Evolutionary conservation across 1,140 invertebrate species (phyloP).

Genomic region (Drosophila leontia): DNA sequence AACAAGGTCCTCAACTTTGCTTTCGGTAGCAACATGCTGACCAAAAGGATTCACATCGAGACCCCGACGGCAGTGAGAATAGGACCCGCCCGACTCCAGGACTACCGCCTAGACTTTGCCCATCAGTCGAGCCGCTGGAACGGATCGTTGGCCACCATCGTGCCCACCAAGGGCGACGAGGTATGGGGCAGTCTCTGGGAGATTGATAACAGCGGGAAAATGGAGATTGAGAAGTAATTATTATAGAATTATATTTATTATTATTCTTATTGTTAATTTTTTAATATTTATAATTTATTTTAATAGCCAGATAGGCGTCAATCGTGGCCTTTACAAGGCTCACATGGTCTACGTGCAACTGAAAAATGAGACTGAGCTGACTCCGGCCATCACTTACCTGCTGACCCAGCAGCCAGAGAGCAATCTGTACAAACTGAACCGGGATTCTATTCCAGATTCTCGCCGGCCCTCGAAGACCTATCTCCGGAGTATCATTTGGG

Average conservation of each 20-base stretch:
- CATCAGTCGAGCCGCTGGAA: slow-evolving; percentile 41
- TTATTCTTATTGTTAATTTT: background rate
- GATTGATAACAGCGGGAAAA: slow-evolving; percentile 56
- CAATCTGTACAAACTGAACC: slow-evolving; percentile 47
- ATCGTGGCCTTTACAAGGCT: slow-evolving; percentile 47
- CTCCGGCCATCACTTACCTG: slow-evolving; percentile 54
- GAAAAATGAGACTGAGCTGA: background rate
- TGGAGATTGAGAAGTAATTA: slow-evolving; percentile 64
- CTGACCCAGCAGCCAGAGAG: slow-evolving; percentile 58
- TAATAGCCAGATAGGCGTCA: slow-evolving; percentile 65
- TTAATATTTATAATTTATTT: background rate
- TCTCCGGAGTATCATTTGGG: slow-evolving; percentile 68
- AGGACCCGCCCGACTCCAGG: slow-evolving; percentile 35
- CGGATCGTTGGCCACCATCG: slow-evolving; percentile 71
- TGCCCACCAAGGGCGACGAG: slow-evolving; percentile 40
- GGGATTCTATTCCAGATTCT: background rate
- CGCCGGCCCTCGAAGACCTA: slow-evolving; percentile 76
- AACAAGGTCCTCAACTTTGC: slow-evolving; percentile 76
- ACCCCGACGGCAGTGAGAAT: slow-evolving; percentile 53
- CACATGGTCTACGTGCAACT: slow-evolving; percentile 49
- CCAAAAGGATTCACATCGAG: slow-evolving; percentile 60
- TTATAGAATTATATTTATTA: too few species aligned
- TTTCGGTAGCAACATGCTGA: slow-evolving; percentile 67
- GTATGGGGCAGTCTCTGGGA: slow-evolving; percentile 72
- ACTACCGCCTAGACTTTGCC: slow-evolving; percentile 71